A percentile compares a stretch with the other conserved stretches of the same genome.
phyloP scores from a whole-genome alignment of 1,140 invertebrate genomes.

The Oncopeltus fasciatus region DNA sequence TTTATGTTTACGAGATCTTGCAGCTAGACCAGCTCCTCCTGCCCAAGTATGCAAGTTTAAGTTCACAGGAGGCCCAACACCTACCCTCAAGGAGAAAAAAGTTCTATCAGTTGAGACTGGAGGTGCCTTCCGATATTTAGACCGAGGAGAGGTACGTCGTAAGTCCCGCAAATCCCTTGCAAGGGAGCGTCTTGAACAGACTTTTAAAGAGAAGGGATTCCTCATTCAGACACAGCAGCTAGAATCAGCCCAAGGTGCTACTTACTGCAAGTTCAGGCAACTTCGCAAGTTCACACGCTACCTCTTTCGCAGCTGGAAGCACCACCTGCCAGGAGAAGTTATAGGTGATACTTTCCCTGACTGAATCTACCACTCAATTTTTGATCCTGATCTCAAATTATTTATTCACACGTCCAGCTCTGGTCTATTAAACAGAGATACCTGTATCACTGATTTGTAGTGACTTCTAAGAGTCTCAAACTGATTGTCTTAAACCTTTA shows the following conservation, averaged over 20 bases:
- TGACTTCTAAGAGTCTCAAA: neutral
- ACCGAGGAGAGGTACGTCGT: slow-evolving; percentile 15
- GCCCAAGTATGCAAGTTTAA: slow-evolving; percentile 63
- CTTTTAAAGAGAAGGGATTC: slow-evolving; percentile 83
- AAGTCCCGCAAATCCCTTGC: slow-evolving; percentile 69
- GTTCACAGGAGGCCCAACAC: slow-evolving; percentile 76
- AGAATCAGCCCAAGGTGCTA: slow-evolving; percentile 78
- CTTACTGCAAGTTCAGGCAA: slow-evolving; percentile 85
- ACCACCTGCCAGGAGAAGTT: slow-evolving; percentile 71
- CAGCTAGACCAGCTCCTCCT: slow-evolving; percentile 17
- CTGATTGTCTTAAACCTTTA: neutral
- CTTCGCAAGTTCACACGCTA: slow-evolving; percentile 82
- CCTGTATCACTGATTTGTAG: neutral
- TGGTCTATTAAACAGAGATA: neutral
- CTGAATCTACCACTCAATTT: neutral
- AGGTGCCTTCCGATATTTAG: slow-evolving; percentile 16
- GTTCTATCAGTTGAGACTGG: slow-evolving; percentile 46
- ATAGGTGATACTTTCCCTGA: slow-evolving; percentile 22
- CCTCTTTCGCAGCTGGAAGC: slow-evolving; percentile 81
- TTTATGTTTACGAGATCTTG: slow-evolving; percentile 55
- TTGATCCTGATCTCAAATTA: neutral
- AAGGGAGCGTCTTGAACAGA: slow-evolving; percentile 75
- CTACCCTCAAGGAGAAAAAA: slow-evolving; percentile 75
- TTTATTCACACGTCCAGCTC: neutral
- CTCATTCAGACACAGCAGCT: slow-evolving; percentile 83